Evolutionary conservation across 2,888 invertebrate species (phyloP).

Genomic region (Spisula solida): DNA sequence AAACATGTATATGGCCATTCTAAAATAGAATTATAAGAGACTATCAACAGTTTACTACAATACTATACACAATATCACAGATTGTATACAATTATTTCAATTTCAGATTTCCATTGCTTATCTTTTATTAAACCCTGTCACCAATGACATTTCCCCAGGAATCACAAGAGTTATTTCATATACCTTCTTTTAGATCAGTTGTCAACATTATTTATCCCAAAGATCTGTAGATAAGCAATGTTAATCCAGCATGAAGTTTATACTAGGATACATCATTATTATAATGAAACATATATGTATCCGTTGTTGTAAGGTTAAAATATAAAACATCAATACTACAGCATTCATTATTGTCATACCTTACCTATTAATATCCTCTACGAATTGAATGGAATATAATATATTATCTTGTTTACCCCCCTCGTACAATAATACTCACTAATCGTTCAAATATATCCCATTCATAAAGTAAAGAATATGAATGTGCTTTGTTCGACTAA

Average conservation of each 20-base stretch:
- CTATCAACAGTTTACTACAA: neutral
- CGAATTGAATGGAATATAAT: neutral
- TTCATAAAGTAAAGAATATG: neutral
- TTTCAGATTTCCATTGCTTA: neutral
- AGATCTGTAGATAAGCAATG: no score
- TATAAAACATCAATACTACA: neutral
- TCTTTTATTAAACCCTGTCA: neutral
- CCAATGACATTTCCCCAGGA: neutral
- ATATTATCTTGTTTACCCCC: slow-evolving; percentile 6
- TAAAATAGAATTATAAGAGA: slow-evolving; percentile 8
- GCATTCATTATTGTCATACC: no score
- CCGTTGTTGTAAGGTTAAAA: neutral
- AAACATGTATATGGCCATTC: slow-evolving; percentile 3
- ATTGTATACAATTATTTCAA: slow-evolving; percentile 4
- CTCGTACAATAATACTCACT: neutral
- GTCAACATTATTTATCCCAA: no score
- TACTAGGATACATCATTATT: no score
- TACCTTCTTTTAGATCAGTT: neutral
- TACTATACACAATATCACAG: neutral
- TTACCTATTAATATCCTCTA: no score
- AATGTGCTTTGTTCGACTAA: neutral
- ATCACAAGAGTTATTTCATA: neutral
- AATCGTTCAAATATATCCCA: neutral
- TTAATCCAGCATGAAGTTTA: neutral
- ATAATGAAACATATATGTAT: no score